Conservation (phyloP, 2,888 invertebrate species). For the Lasioglossum oenotherae region DNA sequence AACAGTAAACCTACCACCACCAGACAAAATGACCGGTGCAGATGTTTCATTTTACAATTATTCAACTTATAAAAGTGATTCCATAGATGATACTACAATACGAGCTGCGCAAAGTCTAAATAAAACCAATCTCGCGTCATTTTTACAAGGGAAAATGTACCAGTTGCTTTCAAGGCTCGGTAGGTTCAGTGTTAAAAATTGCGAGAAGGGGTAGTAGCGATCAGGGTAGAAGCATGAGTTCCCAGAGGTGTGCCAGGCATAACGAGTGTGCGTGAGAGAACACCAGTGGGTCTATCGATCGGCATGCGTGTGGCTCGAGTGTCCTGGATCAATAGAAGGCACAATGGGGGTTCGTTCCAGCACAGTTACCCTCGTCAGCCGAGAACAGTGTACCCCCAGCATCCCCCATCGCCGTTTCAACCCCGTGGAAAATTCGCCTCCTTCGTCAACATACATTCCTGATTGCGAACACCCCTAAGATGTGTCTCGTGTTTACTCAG, state of each 20-base stretch:
- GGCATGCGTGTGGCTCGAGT: constrained; percentile 52
- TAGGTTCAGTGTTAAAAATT: background rate
- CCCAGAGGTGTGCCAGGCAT: background rate
- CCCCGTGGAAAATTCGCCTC: constrained; percentile 56
- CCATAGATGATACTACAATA: too few species aligned
- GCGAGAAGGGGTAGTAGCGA: background rate
- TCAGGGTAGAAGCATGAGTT: background rate
- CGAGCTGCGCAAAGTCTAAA: too few species aligned
- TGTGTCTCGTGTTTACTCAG: constrained; percentile 68
- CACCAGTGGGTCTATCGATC: constrained; percentile 47
- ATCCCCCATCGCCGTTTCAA: constrained; percentile 64
- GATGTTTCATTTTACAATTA: too few species aligned
- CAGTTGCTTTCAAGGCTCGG: too few species aligned
- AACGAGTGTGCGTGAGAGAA: background rate
- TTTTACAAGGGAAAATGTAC: too few species aligned
- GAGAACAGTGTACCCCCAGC: constrained; percentile 56
- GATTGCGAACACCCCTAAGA: constrained; percentile 77
- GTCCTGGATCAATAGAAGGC: constrained; percentile 61
- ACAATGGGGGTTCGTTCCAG: constrained; percentile 56
- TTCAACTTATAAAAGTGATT: too few species aligned
- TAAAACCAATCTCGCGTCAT: too few species aligned
- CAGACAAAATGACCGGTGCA: too few species aligned
- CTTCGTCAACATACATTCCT: constrained; percentile 64
- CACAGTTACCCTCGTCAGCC: constrained; percentile 42
- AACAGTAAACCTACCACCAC: too few species aligned